Evolutionary conservation across 1,140 invertebrate genomes (phyloP), one percentile per base, ranked within the genome.

Genomic region (Holotrichia oblita): DNA sequence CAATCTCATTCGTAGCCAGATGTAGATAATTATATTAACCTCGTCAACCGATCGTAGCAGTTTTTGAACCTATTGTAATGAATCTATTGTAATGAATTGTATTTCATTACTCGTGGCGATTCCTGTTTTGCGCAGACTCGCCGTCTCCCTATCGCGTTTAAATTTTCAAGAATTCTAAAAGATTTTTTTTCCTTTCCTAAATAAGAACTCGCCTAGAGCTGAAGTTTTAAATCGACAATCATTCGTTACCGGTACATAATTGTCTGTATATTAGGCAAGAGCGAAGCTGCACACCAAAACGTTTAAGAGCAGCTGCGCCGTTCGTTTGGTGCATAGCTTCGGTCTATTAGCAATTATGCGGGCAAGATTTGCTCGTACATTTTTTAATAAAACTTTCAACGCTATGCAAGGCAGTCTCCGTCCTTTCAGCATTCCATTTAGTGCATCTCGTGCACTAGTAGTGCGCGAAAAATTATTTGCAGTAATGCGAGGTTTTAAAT

Each of bases 311-410:
- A 55, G 14, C 14, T n/a, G 48, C 48, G 14, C n/a, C 6, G n/a
- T 14, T 6, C 48, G 48, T 17, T 17, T 55, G 14, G 6, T 55
- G 48, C 48, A 55, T 17, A 55, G n/a, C 48, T 14, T 14, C 17
- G 14, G 2, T n/a, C 12, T 55, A 55, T 55, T 55, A 55, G 12
- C 14, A 55, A 55, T 55, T 55, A 55, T 55, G 48, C 48, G 48
- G 12, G 17, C 14, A 55, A 17, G 48, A 55, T 55, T 55, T 55
- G 0, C 12, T 6, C 6, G 2, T 6, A 14, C 48, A n/a, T 55
- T 55, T 55, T 55, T 55, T 55, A 55, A 55, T 55, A 55, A 55
- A 55, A 55, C 48, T 55, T 55, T 55, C 48, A n/a, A 55, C 48
- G 48, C 17, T 17, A 14, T 17, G 48, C 48, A 6, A 10, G 48